Percentiles rank a stretch among this genome's conserved stretches.
Evolutionary conservation across 2,888 invertebrate genomes (phyloP).

Genomic region (Vesta saturnalis): DNA sequence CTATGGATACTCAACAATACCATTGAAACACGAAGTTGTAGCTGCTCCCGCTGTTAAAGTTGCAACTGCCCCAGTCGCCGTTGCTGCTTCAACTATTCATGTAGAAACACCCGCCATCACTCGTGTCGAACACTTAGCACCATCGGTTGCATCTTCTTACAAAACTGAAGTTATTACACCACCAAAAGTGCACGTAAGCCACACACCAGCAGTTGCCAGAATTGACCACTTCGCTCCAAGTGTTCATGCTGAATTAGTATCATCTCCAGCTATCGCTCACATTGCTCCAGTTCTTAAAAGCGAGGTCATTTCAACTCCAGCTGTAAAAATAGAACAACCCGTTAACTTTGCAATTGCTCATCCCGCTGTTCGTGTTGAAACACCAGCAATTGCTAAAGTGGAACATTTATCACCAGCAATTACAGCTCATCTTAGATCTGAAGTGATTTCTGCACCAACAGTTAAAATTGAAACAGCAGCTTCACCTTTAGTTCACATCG

Average conservation of each 20-base stretch:
- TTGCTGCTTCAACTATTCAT: background rate
- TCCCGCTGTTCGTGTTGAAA: background rate
- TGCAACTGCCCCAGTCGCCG: background rate
- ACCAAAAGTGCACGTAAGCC: constrained; percentile 3
- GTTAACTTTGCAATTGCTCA: background rate
- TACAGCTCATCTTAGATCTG: background rate
- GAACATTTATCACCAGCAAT: background rate
- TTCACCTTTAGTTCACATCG: background rate
- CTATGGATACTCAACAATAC: background rate
- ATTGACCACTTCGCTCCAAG: constrained; percentile 8
- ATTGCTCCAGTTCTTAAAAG: background rate
- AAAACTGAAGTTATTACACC: constrained; percentile 9
- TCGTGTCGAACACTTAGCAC: constrained; percentile 8
- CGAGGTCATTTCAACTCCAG: background rate
- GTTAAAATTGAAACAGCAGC: background rate
- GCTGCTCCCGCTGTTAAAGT: background rate
- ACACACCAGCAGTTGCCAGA: constrained; percentile 7
- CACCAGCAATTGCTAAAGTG: background rate
- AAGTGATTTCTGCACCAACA: constrained; percentile 2
- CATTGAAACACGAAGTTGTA: background rate
- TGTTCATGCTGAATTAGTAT: background rate
- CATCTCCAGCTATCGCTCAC: background rate
- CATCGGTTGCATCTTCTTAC: constrained; percentile 10
- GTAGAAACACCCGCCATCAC: background rate
- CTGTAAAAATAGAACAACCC: background rate